phyloP scores from a whole-genome alignment of 1,140 invertebrate species.

The Conus betulinus region DNA sequence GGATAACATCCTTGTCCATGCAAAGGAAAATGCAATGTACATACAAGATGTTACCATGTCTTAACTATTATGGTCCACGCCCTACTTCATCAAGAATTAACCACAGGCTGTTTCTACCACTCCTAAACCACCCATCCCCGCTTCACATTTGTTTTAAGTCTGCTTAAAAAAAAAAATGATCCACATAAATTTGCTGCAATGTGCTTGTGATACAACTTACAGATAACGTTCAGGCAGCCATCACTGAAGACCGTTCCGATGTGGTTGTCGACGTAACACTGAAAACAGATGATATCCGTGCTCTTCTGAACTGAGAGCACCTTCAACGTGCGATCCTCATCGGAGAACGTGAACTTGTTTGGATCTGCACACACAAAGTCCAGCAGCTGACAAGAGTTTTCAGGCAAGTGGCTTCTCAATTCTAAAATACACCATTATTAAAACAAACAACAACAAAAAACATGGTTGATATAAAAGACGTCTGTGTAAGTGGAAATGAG shows the following conservation, averaged over 20 bases:
- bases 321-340: not conserved
- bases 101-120: not conserved
- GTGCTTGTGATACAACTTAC: conserved; percentile 12
- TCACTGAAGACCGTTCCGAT: conserved; percentile 24
- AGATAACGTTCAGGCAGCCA: conserved; percentile 43
- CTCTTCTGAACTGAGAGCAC: conserved; percentile 26
- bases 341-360: conserved; percentile 28
- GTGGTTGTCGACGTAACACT: conserved; percentile 34
- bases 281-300: conserved; percentile 39
- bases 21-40: no score
- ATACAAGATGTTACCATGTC: not conserved
- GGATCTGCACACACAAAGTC: not conserved
- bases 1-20: no score
- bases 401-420: not conserved
- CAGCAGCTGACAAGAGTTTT: not conserved
- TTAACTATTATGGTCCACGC: not conserved
- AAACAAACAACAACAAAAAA: not conserved
- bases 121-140: not conserved
- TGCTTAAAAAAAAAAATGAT: not conserved
- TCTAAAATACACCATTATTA: not conserved
- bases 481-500: not conserved
- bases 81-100: not conserved
- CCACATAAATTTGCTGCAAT: not conserved
- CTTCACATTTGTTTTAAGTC: not conserved
- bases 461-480: not conserved